Base-by-base conservation (phyloP, 2,797 vertebrate species). In the Capromys pilorides region DNA sequence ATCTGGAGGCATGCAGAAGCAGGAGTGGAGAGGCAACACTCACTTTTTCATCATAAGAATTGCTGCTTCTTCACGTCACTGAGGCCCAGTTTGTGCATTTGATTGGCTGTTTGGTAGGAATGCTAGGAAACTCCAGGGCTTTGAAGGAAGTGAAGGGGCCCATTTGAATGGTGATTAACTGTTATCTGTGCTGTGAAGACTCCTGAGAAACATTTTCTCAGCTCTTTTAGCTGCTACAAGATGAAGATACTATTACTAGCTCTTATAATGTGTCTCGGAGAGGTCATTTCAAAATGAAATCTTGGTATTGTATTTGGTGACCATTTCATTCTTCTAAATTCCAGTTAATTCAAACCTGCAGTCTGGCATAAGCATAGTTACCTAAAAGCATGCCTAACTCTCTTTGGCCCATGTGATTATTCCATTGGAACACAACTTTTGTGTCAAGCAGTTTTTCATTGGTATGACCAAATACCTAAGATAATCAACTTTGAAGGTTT, bases 271-370 rank as follows among this genome's bases (percentile, higher is more conserved):
- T 79, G 26, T 90, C 89, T 94, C 49, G 28, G 8, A 39, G 41
- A 93, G 19, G 24, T 66, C 49, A 82, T 82, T 87, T 79, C 51
- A 95, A 91, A 88, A 75, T 88, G 36, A 95, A 95, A 94, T 75
- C 26, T 83, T 87, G 26, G 61, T 9, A 95, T 79, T 77, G 31
- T 92, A 87, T 84, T 84, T 88, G 33, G 45, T 88, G 41, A 79
- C 89, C 83, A 93, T 66, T 69, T 95, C 41, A 78, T 77, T 77
- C 62, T 94, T 94, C 78, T 90, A 94, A 83, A 93, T 6, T 36
- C 61, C 26, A 4, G 41, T 78, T 84, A 66, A 81, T 41, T 84
- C 54, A 94, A 80, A 94, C 84, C 26, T 79, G n/a, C 49, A 36
- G 49, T 84, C 39, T 67, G 18, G 62, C 24, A 59, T 51, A 90